A percentile compares a stretch with the other conserved stretches of the same genome.
Evolutionary conservation across 37 sponge, comb jelly and placozoan genomes (phyloP).

Genomic region (Crambe crambe): DNA sequence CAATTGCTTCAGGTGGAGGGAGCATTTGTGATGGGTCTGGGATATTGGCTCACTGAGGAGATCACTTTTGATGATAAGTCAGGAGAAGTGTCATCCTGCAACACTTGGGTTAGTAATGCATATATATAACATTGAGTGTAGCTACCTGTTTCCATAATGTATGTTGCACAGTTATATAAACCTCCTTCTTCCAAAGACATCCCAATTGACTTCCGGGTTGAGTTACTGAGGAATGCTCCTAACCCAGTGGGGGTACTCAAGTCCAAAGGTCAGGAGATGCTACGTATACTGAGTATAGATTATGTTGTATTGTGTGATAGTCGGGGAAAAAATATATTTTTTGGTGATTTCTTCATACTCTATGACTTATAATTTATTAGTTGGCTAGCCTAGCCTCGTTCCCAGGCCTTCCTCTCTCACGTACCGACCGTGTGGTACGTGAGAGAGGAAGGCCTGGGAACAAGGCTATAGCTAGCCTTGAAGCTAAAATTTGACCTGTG

Average conservation of each 20-base stretch:
- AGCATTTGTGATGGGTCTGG: slow-evolving; percentile 83
- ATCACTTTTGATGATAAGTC: slow-evolving; percentile 54
- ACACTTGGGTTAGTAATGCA: slow-evolving; percentile 83
- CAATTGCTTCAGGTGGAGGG: slow-evolving; percentile 77
- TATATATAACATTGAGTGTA: too few relatives aligned
- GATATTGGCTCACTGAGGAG: slow-evolving; percentile 82
- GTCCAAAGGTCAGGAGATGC: slow-evolving; percentile 80
- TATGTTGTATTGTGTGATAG: too few relatives aligned
- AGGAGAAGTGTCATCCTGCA: slow-evolving; percentile 73
- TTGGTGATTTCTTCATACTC: too few relatives aligned
- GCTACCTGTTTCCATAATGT: too few relatives aligned
- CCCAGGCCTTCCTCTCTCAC: too few relatives aligned
- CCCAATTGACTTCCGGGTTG: slow-evolving; percentile 73
- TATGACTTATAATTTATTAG: too few relatives aligned
- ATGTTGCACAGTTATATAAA: slow-evolving; percentile 67
- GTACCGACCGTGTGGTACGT: too few relatives aligned
- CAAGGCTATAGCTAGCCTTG: too few relatives aligned
- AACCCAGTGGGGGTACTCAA: slow-evolving; percentile 74
- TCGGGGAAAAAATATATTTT: too few relatives aligned
- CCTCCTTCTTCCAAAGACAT: slow-evolving; percentile 81
- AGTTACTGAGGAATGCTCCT: slow-evolving; percentile 73
- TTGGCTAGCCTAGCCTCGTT: not conserved
- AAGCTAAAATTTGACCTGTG: too few relatives aligned
- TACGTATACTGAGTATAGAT: too few relatives aligned
- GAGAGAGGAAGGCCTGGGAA: too few relatives aligned